phyloP scores from a whole-genome alignment of 2,797 vertebrate species.

The Semaprochilodus insignis region DNA sequence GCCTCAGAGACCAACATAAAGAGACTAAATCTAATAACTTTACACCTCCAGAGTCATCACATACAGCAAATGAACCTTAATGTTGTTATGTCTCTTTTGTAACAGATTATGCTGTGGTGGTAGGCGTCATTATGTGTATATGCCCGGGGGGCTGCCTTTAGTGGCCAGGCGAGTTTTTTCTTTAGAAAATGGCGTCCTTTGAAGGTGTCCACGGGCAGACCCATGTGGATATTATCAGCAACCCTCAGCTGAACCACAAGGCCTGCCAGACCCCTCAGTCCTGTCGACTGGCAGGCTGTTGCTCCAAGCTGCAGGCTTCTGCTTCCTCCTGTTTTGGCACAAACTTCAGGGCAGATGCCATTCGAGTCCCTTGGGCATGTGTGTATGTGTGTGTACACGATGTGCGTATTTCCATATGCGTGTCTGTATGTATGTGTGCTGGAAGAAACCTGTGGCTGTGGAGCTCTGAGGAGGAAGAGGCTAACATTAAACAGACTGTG shows the following conservation, averaged over 20 bases:
- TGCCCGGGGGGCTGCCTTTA: slow-evolving; percentile 24
- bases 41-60: slow-evolving; percentile 37
- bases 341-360: slow-evolving; percentile 80
- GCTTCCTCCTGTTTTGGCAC: slow-evolving; percentile 70
- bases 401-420: slow-evolving; percentile 62
- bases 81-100: slow-evolving; percentile 40
- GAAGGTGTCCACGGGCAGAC: slow-evolving; percentile 64
- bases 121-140: slow-evolving; percentile 31
- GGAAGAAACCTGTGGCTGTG: slow-evolving; percentile 62
- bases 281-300: slow-evolving; percentile 67
- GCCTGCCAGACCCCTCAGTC: slow-evolving; percentile 72
- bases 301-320: slow-evolving; percentile 75
- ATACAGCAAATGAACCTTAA: slow-evolving; percentile 39
- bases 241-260: slow-evolving; percentile 78
- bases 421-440: slow-evolving; percentile 61
- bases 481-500: slow-evolving; percentile 51
- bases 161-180: slow-evolving; percentile 40
- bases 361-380: slow-evolving; percentile 65
- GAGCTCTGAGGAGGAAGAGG: slow-evolving; percentile 49
- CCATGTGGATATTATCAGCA: slow-evolving; percentile 79
- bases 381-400: slow-evolving; percentile 63
- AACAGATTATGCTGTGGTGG: slow-evolving; percentile 43
- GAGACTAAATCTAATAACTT: slow-evolving; percentile 50
- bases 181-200: slow-evolving; percentile 40
- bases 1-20: slow-evolving; percentile 28